These are phyloP conservation scores for Auanema sp. DNA, from an alignment of 2,888 invertebrate species.

Conservation along the genomic window DNA sequence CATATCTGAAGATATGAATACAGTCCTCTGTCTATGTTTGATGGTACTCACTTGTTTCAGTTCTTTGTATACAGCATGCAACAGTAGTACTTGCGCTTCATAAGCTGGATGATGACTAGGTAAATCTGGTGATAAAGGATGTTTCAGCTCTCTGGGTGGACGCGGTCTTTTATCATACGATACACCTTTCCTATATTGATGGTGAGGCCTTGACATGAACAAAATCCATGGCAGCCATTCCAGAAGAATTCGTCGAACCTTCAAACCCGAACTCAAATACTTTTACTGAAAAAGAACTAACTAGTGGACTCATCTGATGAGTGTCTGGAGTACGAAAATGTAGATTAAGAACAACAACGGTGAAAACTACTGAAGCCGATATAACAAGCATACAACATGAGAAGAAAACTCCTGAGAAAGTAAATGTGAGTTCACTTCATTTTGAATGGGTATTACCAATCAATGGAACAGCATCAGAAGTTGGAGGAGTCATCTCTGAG, in stretches of 20 bases:
- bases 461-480: conserved; percentile 66
- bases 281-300: conserved; percentile 13
- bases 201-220: conserved; percentile 56
- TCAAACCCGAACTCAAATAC: conserved; percentile 2
- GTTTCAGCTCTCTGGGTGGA: conserved; percentile 28
- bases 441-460: conserved; percentile 29
- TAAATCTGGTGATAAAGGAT: conserved; percentile 24
- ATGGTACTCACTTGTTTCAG: conserved; percentile 34
- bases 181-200: conserved; percentile 39
- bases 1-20: conserved; percentile 27
- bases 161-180: conserved; percentile 29
- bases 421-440: neutral
- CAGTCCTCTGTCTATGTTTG: neutral
- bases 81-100: conserved; percentile 50
- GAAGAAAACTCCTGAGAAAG: conserved; percentile 53
- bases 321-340: conserved; percentile 56
- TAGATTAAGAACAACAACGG: conserved; percentile 58
- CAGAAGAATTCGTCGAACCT: conserved; percentile 46
- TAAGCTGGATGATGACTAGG: conserved; percentile 45
- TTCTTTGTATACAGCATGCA: conserved; percentile 51
- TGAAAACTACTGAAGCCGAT: conserved; percentile 59
- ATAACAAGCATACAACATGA: conserved; percentile 60
- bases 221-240: conserved; percentile 59
- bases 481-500: conserved; percentile 94
- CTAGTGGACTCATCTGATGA: conserved; percentile 53